A percentile compares a stretch with the other conserved stretches of the same genome.
Evolutionary conservation across 2,888 invertebrate species (phyloP).

Genomic region (Anagyrus pseudococci): DNA sequence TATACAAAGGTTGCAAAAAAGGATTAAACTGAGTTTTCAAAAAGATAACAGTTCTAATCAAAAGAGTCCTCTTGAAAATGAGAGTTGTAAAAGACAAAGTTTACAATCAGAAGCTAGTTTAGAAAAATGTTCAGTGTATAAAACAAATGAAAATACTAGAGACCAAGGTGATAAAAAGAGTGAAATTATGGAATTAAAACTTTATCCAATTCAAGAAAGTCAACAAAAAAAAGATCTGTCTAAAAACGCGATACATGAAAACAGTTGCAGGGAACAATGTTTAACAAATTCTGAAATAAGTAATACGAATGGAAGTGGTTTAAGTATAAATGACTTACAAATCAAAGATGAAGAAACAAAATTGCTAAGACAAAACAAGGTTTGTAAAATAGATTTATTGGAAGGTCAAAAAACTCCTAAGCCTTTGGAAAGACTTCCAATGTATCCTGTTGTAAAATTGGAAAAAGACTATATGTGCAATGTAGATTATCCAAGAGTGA

Average conservation of each 20-base stretch:
- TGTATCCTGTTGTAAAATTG: conserved; percentile 33
- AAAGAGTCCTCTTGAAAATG: conserved; percentile 2
- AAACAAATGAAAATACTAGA: conserved; percentile 7
- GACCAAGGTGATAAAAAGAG: conserved; percentile 5
- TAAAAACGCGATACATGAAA: background rate
- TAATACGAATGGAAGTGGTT: conserved; percentile 10
- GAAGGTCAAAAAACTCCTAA: conserved; percentile 7
- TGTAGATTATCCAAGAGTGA: conserved; percentile 35
- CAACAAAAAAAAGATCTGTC: background rate
- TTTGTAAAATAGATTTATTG: background rate
- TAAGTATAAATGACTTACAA: conserved; percentile 2
- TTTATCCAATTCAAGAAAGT: background rate
- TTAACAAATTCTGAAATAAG: too few species aligned
- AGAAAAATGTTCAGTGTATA: background rate
- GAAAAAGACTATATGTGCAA: conserved; percentile 36
- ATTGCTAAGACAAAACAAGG: conserved; percentile 4
- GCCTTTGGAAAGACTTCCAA: conserved; percentile 7
- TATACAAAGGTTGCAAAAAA: background rate
- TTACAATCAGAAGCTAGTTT: conserved; percentile 3
- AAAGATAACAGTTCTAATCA: background rate
- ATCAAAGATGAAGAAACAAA: conserved; percentile 24
- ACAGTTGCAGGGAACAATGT: background rate
- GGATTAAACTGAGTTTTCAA: conserved; percentile 6
- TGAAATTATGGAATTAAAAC: background rate
- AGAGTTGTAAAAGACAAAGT: conserved; percentile 3